Percentiles rank a stretch among this genome's conserved stretches.
Conservation (phyloP, 1,140 invertebrate species). For the Mactra quadrangularis region DNA sequence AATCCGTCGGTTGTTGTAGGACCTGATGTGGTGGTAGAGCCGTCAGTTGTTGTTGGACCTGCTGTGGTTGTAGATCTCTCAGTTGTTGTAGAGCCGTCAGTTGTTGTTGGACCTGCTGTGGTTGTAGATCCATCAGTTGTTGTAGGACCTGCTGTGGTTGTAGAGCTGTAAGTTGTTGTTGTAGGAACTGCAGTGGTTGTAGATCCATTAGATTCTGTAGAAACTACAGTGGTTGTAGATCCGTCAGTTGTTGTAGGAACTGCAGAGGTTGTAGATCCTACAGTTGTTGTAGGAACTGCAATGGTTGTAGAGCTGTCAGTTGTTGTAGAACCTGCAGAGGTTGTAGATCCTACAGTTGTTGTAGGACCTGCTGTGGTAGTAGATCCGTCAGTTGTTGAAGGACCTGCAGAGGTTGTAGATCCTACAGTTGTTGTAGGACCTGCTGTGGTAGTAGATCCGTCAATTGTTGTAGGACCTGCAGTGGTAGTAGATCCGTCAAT, state of each 20-base stretch:
- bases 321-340: too few species aligned
- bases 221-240: not conserved
- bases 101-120: not conserved
- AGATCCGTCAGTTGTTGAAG: too few species aligned
- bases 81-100: not conserved
- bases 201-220: not conserved
- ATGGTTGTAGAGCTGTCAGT: not conserved
- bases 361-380: too few species aligned
- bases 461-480: too few species aligned
- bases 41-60: not conserved
- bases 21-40: too few species aligned
- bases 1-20: too few species aligned
- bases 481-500: too few species aligned
- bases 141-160: not conserved
- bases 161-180: too few species aligned
- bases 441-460: not conserved
- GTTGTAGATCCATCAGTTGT: too few species aligned
- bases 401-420: too few species aligned
- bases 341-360: too few species aligned
- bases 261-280: not conserved
- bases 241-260: not conserved
- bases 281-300: not conserved
- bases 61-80: not conserved
- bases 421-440: not conserved
- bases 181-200: not conserved